Evolutionary conservation across 2,888 invertebrate species (phyloP), one percentile per base, ranked within the genome.

Genomic region (Agriopis leucophaearia): DNA sequence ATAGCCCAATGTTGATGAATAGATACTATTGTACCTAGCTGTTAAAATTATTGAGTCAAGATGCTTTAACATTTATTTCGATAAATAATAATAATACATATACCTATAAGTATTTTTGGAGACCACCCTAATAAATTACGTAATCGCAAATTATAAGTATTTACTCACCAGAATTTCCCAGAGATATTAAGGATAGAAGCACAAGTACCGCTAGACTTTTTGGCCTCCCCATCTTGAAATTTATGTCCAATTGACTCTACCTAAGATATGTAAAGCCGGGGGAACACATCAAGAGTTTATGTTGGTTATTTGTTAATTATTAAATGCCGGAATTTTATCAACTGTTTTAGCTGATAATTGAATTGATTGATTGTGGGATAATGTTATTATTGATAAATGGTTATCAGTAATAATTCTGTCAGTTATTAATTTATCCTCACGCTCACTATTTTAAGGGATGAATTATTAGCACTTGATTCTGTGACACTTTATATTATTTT

Each of bases 151-250:
- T 8, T 13, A 8, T n/a, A 44, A 4, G 1, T 27, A 38, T 42
- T 18, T 42, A 64, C 82, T 77, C 76, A 84, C 84, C 82, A 63
- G 78, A 74, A 38, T 69, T 72, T 18, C 70, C 78, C 16, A 69
- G 61, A 44, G 70, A 57, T 36, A 68, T 35, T 15, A 62, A 79
- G 8, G 70, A 57, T 36, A 78, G 52, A 16, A 75, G 40, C 15
- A 68, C 59, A 42, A 72, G 56, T 38, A 70, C n/a, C 8, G 47
- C 61, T 13, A 60, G 10, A 58, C 40, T 55, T 16, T 51, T 56
- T 13, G 61, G 5, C 10, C 42, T 50, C 27, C 35, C 45, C 68
- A 63, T 68, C 10, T 48, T 62, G 3, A 15, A 44, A 18, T 47
- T 42, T 45, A 18, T 40, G 36, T 45, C 0, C 36, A 5, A 8